Evolutionary conservation across 2,888 invertebrate species (phyloP).

Genomic region (Athripsodes cinereus): DNA sequence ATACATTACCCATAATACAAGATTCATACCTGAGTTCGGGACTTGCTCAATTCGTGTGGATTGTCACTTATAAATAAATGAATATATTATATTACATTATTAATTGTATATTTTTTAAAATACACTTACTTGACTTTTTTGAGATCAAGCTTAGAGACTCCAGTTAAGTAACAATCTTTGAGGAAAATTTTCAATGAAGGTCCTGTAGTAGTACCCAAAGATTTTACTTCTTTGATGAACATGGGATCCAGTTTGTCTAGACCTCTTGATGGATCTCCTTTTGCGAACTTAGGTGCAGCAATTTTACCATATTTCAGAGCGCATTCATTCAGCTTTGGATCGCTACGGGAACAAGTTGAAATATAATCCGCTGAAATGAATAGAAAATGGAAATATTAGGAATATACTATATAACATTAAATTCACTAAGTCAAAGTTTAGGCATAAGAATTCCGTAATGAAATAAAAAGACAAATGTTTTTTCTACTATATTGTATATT

Average conservation of each 20-base stretch:
- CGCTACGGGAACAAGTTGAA: slow-evolving; percentile 32
- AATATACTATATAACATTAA: too few relatives aligned
- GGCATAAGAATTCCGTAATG: too few relatives aligned
- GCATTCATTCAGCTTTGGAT: slow-evolving; percentile 35
- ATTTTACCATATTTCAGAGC: slow-evolving; percentile 19
- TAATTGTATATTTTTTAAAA: too few relatives aligned
- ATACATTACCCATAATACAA: too few relatives aligned
- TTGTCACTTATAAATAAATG: too few relatives aligned
- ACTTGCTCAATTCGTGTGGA: too few relatives aligned
- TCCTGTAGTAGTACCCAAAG: slow-evolving; percentile 4
- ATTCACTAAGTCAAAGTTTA: too few relatives aligned
- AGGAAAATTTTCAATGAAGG: slow-evolving; percentile 14
- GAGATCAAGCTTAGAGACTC: slow-evolving; percentile 13
- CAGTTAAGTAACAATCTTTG: slow-evolving; percentile 14
- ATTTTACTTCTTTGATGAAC: slow-evolving; percentile 14
- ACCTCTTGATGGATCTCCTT: slow-evolving; percentile 17
- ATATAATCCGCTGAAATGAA: slow-evolving; percentile 33
- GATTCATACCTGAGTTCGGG: too few relatives aligned
- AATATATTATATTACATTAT: too few relatives aligned
- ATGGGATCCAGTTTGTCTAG: slow-evolving; percentile 21
- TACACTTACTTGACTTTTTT: slow-evolving; percentile 21
- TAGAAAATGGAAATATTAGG: too few relatives aligned
- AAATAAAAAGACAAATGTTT: too few relatives aligned
- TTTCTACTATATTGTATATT: too few relatives aligned
- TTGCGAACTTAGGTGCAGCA: slow-evolving; percentile 12